Base-by-base conservation (phyloP, 2,113 vertebrate species). In the Romanogobio albipinnatus region DNA sequence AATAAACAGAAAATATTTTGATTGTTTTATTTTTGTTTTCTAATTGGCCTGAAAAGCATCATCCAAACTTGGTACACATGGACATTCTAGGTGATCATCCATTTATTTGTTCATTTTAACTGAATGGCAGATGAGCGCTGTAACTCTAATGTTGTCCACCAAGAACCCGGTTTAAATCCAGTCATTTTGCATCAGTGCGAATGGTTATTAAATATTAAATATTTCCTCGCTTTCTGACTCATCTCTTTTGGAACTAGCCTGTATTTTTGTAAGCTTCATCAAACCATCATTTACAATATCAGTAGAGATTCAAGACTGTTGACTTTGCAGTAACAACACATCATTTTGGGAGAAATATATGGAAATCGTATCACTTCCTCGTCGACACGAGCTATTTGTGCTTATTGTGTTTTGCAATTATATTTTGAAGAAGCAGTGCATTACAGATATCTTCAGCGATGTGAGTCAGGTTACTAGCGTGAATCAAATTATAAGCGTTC, bases 321-420 rank as follows among this genome's bases (percentile, higher is more conserved):
- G 73, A 75, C 73, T 36, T 68, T 68, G 64, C 64, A 68, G 64
- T 17, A 36, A 66, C 24, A 36, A 1, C 64, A 15, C 24, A 33
- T 13, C 0, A 33, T 19, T 17, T 68, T 13, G 2, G n/a, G 14
- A 29, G 17, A 15, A 36, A 68, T 68, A 36, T 36, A 68, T 68
- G 64, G 29, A 36, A 68, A 51, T 76, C 19, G 6, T 15, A 17
- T 76, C n/a, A 5, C 22, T 13, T 14, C 3, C 22, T 45, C 70
- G 47, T 73, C 70, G 47, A 8, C 47, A 53, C 19, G 24, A 15
- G 14, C 24, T 17, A 3, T 75, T 49, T 76, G 47, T 11, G 49
- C 74, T 10, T 71, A 71, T 71, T 76, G 49, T 53, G 51, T 76
- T 53, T 76, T 51, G n/a, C n/a, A 51, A 17, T 47, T 73, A 47